phyloP scores from a whole-genome alignment of 2,113 vertebrate species.

The Microtus ochrogaster region DNA sequence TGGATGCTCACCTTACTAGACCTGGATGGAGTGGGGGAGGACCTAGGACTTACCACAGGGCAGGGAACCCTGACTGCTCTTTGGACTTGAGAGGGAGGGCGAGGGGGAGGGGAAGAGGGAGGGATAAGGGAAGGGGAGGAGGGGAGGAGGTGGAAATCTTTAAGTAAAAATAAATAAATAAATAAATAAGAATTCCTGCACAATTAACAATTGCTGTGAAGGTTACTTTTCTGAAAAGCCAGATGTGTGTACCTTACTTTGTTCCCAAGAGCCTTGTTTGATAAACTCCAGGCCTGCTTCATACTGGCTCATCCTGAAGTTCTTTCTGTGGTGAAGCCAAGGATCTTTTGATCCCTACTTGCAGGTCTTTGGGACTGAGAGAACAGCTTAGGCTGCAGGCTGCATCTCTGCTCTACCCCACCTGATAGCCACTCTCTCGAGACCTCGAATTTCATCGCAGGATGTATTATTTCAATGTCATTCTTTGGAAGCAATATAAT shows the following conservation, averaged over 20 bases:
- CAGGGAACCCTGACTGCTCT: no score
- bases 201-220: not conserved
- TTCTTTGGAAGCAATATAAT: slow-evolving; percentile 9
- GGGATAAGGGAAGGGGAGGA: no score
- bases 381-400: not conserved
- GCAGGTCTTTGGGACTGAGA: no score
- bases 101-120: no score
- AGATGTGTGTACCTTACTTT: not conserved
- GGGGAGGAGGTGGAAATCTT: no score
- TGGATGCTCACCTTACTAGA: no score
- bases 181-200: not conserved
- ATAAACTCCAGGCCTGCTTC: not conserved
- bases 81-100: no score
- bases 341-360: not conserved
- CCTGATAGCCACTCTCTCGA: not conserved
- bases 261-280: not conserved
- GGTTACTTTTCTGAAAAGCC: not conserved
- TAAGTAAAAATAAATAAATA: no score
- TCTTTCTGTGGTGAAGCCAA: not conserved
- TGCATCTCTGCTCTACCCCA: not conserved
- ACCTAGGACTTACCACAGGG: no score
- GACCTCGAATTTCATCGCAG: not conserved
- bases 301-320: not conserved
- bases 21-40: no score
- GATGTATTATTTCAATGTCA: not conserved